phyloP scores from a whole-genome alignment of 2,113 vertebrate genomes.

The Octodon degus region DNA sequence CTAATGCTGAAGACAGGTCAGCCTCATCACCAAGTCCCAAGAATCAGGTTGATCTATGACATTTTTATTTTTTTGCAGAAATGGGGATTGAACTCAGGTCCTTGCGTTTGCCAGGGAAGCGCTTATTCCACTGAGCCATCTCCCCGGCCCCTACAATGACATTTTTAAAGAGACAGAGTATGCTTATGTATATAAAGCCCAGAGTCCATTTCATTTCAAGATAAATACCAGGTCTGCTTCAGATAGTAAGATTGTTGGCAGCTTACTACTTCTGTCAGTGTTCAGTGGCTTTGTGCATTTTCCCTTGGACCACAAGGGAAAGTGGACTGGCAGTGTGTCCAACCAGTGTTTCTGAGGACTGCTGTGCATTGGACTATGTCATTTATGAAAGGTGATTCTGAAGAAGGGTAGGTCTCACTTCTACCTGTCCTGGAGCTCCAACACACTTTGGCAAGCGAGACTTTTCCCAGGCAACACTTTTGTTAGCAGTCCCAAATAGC shows the following conservation, averaged over 20 bases:
- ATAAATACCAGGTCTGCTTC: background rate
- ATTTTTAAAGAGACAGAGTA: background rate
- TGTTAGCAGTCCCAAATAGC: background rate
- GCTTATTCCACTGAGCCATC: too few species aligned
- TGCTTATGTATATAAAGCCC: slow-evolving; percentile 17
- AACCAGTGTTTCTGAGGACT: background rate
- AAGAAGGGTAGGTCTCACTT: background rate
- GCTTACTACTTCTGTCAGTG: background rate
- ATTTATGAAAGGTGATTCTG: background rate
- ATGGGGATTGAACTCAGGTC: too few species aligned
- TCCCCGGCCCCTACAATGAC: too few species aligned
- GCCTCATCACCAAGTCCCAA: background rate
- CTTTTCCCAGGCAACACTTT: background rate
- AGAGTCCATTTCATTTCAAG: background rate
- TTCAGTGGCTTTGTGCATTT: background rate
- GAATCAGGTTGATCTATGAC: background rate
- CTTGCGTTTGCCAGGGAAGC: too few species aligned
- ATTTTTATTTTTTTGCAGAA: too few species aligned
- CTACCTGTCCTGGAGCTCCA: background rate
- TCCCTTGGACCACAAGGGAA: background rate
- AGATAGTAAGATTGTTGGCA: background rate
- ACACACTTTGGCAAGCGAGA: background rate
- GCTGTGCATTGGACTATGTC: background rate
- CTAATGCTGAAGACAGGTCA: background rate
- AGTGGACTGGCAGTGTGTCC: background rate